These are phyloP conservation scores for Mesodorylaimus sp. DNA, from an alignment of 2,888 invertebrate species.

Conservation along the genomic window DNA sequence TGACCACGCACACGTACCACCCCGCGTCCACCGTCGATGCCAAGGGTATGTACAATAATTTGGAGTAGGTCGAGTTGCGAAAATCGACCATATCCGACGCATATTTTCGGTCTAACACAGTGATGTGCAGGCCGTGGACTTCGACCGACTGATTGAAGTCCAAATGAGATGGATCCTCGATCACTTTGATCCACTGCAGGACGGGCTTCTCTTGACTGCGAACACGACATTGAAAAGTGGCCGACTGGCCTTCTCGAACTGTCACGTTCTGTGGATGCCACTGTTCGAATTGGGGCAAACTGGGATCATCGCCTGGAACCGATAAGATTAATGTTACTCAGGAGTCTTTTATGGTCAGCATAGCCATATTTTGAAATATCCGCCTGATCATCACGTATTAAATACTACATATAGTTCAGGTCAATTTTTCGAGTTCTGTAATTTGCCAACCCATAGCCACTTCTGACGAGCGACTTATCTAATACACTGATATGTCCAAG, in stretches of 20 bases:
- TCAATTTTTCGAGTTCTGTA: too few relatives aligned
- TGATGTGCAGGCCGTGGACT: background rate
- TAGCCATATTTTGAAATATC: too few relatives aligned
- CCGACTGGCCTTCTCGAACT: slow-evolving; percentile 32
- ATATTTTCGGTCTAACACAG: background rate
- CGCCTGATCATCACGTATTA: too few relatives aligned
- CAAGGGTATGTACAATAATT: slow-evolving; percentile 33
- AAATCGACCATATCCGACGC: slow-evolving; percentile 19
- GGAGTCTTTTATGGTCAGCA: too few relatives aligned
- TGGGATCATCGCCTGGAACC: too few relatives aligned
- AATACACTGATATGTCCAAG: too few relatives aligned
- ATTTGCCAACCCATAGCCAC: too few relatives aligned
- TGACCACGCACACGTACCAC: slow-evolving; percentile 37
- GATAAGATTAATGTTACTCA: too few relatives aligned
- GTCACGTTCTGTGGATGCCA: too few relatives aligned
- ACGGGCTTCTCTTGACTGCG: slow-evolving; percentile 33
- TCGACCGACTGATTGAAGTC: slow-evolving; percentile 3
- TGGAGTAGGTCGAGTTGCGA: slow-evolving; percentile 32
- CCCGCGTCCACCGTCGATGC: slow-evolving; percentile 32
- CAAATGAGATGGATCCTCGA: background rate
- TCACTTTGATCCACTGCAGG: slow-evolving; percentile 7
- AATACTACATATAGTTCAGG: too few relatives aligned
- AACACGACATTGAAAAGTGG: slow-evolving; percentile 37
- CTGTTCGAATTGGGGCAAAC: too few relatives aligned
- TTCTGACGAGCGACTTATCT: too few relatives aligned